Evolutionary conservation across 2,888 invertebrate genomes (phyloP).

Genomic region (Chymomyza amoena): DNA sequence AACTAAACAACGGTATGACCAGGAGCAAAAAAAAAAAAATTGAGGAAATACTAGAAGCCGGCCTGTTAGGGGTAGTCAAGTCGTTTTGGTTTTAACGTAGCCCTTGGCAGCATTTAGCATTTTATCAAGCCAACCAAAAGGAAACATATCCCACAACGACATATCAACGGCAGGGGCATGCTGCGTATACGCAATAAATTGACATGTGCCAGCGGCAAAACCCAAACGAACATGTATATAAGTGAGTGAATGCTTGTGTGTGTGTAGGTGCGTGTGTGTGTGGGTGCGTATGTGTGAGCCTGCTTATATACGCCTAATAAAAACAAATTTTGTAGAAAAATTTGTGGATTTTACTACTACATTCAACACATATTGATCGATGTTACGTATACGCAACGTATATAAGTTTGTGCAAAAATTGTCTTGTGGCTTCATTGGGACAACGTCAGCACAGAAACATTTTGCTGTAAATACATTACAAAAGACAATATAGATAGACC

Average conservation of each 20-base stretch:
- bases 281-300: too few species aligned
- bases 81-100: conserved; percentile 22
- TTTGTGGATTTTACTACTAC: not conserved
- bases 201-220: conserved; percentile 26
- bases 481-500: conserved; percentile 1
- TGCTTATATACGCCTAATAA: not conserved
- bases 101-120: conserved; percentile 4
- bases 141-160: not conserved
- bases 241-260: not conserved
- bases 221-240: not conserved
- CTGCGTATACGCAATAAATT: conserved; percentile 51
- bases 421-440: conserved; percentile 32
- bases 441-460: not conserved
- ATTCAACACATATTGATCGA: conserved; percentile 7
- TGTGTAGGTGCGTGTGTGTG: not conserved
- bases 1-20: not conserved
- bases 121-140: conserved; percentile 21
- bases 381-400: not conserved
- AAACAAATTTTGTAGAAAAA: not conserved
- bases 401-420: conserved; percentile 27
- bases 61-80: not conserved
- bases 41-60: not conserved
- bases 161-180: conserved; percentile 11
- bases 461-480: not conserved
- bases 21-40: not conserved